Conservation (phyloP, 2,888 invertebrate species). For the Microctonus aethiopoides region DNA sequence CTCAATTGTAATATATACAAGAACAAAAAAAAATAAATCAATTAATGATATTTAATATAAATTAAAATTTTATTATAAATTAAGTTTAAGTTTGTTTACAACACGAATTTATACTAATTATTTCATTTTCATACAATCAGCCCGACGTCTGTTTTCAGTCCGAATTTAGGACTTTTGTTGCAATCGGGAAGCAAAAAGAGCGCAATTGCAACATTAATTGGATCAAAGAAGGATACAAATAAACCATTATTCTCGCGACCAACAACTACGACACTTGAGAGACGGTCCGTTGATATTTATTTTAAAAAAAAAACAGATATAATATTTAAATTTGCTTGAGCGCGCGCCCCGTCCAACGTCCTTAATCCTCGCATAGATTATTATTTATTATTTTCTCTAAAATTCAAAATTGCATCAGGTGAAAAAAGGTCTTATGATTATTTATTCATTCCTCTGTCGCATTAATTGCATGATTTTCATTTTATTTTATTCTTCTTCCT, state of each 20-base stretch:
- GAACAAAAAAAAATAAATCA: no score
- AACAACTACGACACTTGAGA: constrained; percentile 56
- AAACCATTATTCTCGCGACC: constrained; percentile 60
- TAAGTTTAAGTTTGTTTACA: no score
- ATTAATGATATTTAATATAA: not conserved
- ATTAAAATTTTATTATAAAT: no score
- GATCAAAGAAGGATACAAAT: constrained; percentile 57
- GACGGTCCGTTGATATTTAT: constrained; percentile 55
- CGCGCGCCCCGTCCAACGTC: no score
- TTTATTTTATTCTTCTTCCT: not conserved
- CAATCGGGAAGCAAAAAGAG: constrained; percentile 58
- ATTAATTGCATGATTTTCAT: no score
- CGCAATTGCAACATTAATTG: constrained; percentile 50
- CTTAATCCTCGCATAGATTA: no score
- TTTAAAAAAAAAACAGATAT: not conserved
- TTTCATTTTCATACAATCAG: not conserved
- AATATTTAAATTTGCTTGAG: constrained; percentile 16
- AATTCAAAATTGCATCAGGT: no score
- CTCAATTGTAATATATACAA: not conserved
- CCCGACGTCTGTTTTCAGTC: constrained; percentile 54
- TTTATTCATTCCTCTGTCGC: no score
- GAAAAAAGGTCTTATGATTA: no score
- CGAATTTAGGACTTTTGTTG: constrained; percentile 60
- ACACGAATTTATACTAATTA: not conserved
- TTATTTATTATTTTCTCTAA: no score